phyloP scores from a whole-genome alignment of 2,888 invertebrate species.

The Dendrolimus houi region DNA sequence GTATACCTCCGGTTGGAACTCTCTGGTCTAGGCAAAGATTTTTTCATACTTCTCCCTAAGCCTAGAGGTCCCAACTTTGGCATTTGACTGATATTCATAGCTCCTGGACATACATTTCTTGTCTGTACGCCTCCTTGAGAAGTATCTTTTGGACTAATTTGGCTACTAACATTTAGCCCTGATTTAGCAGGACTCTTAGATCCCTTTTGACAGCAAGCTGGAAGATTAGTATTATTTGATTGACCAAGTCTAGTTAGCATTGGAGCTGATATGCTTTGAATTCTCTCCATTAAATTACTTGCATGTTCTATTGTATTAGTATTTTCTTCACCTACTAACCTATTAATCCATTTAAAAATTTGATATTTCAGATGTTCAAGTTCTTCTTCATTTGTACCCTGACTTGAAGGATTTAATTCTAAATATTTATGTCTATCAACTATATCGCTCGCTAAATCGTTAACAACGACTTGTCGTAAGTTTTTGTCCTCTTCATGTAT shows the following conservation, averaged over 20 bases:
- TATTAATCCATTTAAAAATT: slow-evolving; percentile 55
- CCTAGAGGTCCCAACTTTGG: slow-evolving; percentile 1
- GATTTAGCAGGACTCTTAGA: neutral
- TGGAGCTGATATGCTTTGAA: slow-evolving; percentile 35
- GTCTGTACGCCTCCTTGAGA: neutral
- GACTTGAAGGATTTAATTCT: slow-evolving; percentile 27
- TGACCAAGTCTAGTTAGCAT: slow-evolving; percentile 13
- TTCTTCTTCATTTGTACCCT: slow-evolving; percentile 28
- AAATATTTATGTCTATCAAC: slow-evolving; percentile 47
- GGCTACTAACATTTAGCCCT: neutral
- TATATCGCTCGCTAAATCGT: slow-evolving; percentile 47
- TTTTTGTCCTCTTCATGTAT: slow-evolving; percentile 20
- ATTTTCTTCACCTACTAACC: slow-evolving; percentile 35
- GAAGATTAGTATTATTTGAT: neutral
- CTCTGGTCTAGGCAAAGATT: slow-evolving; percentile 4
- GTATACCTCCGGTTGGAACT: slow-evolving; percentile 6
- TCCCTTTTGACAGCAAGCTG: neutral
- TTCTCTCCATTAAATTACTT: slow-evolving; percentile 33
- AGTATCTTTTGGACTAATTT: neutral
- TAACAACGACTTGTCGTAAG: slow-evolving; percentile 27
- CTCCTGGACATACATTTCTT: neutral
- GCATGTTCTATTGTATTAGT: slow-evolving; percentile 31
- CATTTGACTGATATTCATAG: neutral
- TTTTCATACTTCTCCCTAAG: slow-evolving; percentile 2
- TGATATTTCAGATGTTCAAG: slow-evolving; percentile 50